A percentile compares a stretch with the other conserved stretches of the same genome.
phyloP scores from a whole-genome alignment of 2,113 vertebrate genomes.

The Microtus oregoni region DNA sequence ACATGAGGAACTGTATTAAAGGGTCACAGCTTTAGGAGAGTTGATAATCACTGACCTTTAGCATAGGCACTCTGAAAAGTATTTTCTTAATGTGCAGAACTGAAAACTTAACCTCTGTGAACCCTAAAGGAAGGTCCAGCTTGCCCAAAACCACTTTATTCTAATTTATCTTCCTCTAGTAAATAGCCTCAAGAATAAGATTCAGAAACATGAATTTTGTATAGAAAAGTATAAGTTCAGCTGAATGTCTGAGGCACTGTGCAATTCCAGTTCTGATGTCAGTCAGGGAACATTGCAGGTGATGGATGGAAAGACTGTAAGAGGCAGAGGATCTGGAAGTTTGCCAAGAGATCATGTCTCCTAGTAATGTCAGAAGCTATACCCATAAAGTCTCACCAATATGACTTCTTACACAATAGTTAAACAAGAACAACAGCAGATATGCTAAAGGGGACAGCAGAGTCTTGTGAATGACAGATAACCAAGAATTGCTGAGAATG shows the following conservation, averaged over 20 bases:
- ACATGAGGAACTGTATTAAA: too few species aligned
- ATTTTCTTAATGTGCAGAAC: not conserved
- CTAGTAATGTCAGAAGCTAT: not conserved
- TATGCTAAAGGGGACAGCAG: not conserved
- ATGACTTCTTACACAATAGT: not conserved
- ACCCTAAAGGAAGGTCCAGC: not conserved
- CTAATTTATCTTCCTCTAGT: not conserved
- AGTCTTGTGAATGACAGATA: not conserved
- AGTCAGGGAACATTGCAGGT: not conserved
- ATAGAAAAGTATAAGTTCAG: not conserved
- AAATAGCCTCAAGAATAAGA: not conserved
- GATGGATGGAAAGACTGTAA: not conserved
- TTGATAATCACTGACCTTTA: not conserved
- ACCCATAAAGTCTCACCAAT: not conserved
- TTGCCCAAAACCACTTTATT: not conserved
- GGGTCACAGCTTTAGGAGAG: too few species aligned
- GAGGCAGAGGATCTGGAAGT: too few species aligned
- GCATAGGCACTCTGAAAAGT: not conserved
- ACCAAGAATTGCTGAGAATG: not conserved
- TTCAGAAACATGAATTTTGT: slow-evolving; percentile 3
- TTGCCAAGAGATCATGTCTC: not conserved
- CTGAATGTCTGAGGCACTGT: not conserved
- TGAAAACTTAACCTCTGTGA: slow-evolving; percentile 1
- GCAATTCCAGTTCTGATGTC: slow-evolving; percentile 2
- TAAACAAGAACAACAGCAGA: not conserved